phyloP scores from a whole-genome alignment of 2,113 vertebrate genomes.

The Smithornis capensis region DNA sequence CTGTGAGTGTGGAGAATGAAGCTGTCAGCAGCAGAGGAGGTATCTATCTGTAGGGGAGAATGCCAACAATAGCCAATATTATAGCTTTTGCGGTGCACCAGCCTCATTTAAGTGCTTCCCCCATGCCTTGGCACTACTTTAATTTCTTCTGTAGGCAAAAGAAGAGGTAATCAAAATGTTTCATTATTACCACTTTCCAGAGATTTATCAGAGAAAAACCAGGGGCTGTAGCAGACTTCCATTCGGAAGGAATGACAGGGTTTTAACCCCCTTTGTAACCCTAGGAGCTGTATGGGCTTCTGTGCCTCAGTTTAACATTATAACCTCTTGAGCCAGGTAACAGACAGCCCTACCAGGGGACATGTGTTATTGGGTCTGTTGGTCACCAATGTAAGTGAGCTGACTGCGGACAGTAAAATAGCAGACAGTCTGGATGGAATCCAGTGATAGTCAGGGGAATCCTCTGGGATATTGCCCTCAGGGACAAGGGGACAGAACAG shows the following conservation, averaged over 20 bases:
- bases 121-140: not conserved
- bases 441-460: too few relatives aligned
- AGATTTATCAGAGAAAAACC: not conserved
- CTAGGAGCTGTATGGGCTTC: rapidly evolving
- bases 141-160: not conserved
- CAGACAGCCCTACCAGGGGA: not conserved
- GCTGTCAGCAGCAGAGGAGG: not conserved
- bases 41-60: not conserved
- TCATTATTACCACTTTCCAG: not conserved
- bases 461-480: not conserved
- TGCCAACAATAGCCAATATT: not conserved
- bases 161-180: rapidly evolving
- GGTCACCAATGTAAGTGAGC: not conserved
- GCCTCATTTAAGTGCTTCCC: not conserved
- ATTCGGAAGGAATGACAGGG: not conserved
- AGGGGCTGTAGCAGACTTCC: not conserved
- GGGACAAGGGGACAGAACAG: not conserved
- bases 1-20: not conserved
- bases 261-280: not conserved
- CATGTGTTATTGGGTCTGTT: not conserved
- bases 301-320: not conserved
- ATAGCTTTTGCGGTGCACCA: not conserved
- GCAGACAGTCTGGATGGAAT: not conserved
- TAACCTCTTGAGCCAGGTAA: not conserved
- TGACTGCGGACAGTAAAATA: not conserved